Percentiles rank a stretch among this genome's conserved stretches.
Conservation (phyloP, 2,113 vertebrate genomes). For the Rattus norvegicus region DNA sequence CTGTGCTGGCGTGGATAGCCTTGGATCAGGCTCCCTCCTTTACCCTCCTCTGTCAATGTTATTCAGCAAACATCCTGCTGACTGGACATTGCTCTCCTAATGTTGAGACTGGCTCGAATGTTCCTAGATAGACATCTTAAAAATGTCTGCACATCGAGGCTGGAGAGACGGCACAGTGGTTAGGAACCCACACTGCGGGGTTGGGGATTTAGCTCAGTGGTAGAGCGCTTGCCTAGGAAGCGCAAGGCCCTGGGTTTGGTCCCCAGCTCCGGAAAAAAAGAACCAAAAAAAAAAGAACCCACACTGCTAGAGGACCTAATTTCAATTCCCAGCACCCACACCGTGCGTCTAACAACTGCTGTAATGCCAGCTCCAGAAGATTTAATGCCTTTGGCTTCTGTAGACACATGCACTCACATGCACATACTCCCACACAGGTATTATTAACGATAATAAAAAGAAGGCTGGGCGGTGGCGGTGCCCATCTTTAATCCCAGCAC, state of each 20-base stretch:
- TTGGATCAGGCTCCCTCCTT: not conserved
- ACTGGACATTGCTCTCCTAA: not conserved
- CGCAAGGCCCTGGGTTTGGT: too few relatives aligned
- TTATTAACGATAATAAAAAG: not conserved
- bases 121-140: not conserved
- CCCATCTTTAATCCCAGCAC: not conserved
- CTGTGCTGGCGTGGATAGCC: not conserved
- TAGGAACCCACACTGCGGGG: not conserved
- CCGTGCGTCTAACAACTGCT: not conserved
- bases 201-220: too few relatives aligned
- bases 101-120: not conserved
- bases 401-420: not conserved
- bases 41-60: not conserved
- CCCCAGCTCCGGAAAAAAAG: too few relatives aligned
- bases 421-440: not conserved
- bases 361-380: not conserved
- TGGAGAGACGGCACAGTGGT: not conserved
- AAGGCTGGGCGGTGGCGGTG: not conserved
- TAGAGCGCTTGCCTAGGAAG: too few relatives aligned
- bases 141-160: not conserved
- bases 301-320: not conserved
- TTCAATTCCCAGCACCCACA: not conserved
- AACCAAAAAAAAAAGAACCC: too few relatives aligned
- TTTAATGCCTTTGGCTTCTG: not conserved
- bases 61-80: not conserved